These are phyloP conservation scores for Phymanthus crucifer DNA, from an alignment of 92 coral and sea anemone species.

Conservation along the genomic window DNA sequence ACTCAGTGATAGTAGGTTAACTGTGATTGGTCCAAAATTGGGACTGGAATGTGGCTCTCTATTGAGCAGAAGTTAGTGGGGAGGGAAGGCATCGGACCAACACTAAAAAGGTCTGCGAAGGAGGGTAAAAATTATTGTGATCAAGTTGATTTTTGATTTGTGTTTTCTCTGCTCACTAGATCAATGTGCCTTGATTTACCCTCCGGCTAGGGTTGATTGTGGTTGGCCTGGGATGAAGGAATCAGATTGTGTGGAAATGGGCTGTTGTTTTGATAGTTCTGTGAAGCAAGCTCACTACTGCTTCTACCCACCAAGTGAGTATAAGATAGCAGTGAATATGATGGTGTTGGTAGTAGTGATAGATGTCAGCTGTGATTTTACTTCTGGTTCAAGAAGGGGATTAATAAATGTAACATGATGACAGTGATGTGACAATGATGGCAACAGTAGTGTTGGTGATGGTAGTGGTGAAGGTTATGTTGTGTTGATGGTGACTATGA, in stretches of 20 bases:
- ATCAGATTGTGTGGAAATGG: slow-evolving; percentile 55
- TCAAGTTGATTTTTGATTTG: neutral
- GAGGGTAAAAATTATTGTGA: too few species aligned
- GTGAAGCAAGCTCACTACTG: slow-evolving; percentile 51
- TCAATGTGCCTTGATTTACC: slow-evolving; percentile 75
- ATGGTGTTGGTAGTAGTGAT: neutral
- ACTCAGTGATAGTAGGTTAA: too few species aligned
- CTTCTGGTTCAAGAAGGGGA: neutral
- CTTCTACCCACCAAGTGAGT: slow-evolving; percentile 75
- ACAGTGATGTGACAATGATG: neutral
- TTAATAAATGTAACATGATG: neutral
- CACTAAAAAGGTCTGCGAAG: too few species aligned
- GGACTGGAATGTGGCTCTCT: too few species aligned
- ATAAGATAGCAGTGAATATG: neutral
- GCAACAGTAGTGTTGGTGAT: neutral
- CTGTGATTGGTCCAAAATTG: too few species aligned
- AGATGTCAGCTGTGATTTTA: neutral
- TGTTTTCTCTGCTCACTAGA: slow-evolving; percentile 15
- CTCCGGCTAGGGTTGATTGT: slow-evolving; percentile 75
- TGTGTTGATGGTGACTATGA: neutral
- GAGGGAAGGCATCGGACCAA: too few species aligned
- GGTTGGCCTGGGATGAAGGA: slow-evolving; percentile 88
- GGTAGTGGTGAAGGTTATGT: neutral
- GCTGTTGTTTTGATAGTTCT: slow-evolving; percentile 82
- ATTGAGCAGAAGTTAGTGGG: too few species aligned